phyloP scores from a whole-genome alignment of 2,888 invertebrate genomes.

The Acanthococcus lagerstroemiae region DNA sequence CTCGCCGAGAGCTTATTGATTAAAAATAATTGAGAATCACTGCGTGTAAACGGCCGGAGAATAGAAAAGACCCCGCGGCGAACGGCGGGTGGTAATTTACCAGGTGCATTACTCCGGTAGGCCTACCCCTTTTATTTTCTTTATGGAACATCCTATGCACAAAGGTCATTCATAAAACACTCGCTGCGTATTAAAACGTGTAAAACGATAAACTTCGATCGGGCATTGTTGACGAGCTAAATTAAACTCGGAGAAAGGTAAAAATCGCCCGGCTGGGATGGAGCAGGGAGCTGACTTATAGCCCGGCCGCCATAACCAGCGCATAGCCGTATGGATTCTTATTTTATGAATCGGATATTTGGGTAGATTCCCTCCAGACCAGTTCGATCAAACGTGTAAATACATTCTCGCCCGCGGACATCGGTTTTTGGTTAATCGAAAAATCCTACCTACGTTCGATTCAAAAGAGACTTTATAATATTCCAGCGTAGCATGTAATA shows the following conservation, averaged over 20 bases:
- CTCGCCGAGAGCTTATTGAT: background rate
- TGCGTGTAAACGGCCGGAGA: background rate
- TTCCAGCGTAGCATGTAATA: too few relatives aligned
- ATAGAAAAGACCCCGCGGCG: conserved; percentile 14
- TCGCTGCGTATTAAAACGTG: conserved; percentile 6
- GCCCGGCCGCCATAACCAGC: too few relatives aligned
- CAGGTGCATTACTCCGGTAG: conserved; percentile 21
- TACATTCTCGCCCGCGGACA: too few relatives aligned
- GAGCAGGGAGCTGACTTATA: background rate
- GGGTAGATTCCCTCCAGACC: too few relatives aligned
- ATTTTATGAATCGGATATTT: too few relatives aligned
- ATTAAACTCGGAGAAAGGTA: background rate
- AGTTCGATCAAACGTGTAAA: too few relatives aligned
- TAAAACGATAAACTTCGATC: conserved; percentile 28
- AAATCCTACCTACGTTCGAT: too few relatives aligned
- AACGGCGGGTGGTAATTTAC: conserved; percentile 20
- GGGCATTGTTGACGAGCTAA: too few relatives aligned
- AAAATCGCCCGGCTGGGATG: background rate
- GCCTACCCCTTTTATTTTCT: conserved; percentile 12
- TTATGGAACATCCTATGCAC: conserved; percentile 3
- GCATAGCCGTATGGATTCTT: too few relatives aligned
- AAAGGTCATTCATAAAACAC: conserved; percentile 24
- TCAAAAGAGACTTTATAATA: too few relatives aligned
- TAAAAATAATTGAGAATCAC: background rate
- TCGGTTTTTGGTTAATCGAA: too few relatives aligned